Evolutionary conservation across 1,140 invertebrate genomes (phyloP).

Genomic region (Agrilus planipennis): DNA sequence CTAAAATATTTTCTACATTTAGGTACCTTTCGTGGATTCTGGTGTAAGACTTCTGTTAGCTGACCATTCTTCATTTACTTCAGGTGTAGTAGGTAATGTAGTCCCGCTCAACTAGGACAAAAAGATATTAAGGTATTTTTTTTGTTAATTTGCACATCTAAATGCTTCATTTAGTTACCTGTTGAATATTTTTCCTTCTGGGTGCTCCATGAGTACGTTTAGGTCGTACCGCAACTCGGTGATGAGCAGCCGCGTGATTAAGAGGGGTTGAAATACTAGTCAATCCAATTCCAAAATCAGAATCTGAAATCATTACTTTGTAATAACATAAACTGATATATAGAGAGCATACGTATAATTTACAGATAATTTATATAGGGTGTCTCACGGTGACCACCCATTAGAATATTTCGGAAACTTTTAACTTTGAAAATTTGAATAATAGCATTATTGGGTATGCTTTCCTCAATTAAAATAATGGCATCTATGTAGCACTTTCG

Average conservation of each 20-base stretch:
- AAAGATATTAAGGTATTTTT: conserved; percentile 5
- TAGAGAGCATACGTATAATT: too few relatives aligned
- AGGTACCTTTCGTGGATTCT: conserved; percentile 33
- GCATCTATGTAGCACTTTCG: too few relatives aligned
- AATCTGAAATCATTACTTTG: too few relatives aligned
- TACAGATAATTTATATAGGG: too few relatives aligned
- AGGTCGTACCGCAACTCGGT: conserved; percentile 66
- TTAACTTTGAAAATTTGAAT: too few relatives aligned
- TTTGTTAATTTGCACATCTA: conserved; percentile 2
- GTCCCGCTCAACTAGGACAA: conserved; percentile 34
- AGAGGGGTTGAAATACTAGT: conserved; percentile 41
- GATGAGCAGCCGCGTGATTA: conserved; percentile 63
- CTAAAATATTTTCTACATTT: too few relatives aligned
- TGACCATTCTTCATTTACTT: conserved; percentile 56
- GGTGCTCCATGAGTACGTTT: conserved; percentile 59
- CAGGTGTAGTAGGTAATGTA: conserved; percentile 52
- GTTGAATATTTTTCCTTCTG: conserved; percentile 44
- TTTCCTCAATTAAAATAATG: too few relatives aligned
- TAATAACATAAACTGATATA: too few relatives aligned
- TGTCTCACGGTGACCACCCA: too few relatives aligned
- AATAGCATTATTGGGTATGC: too few relatives aligned
- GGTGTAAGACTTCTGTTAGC: conserved; percentile 44
- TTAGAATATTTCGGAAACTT: too few relatives aligned
- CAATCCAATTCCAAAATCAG: conserved; percentile 28
- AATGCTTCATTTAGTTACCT: conserved; percentile 31